Evolutionary conservation across 2,113 vertebrate species (phyloP).

Genomic region (Ammospiza nelsoni): DNA sequence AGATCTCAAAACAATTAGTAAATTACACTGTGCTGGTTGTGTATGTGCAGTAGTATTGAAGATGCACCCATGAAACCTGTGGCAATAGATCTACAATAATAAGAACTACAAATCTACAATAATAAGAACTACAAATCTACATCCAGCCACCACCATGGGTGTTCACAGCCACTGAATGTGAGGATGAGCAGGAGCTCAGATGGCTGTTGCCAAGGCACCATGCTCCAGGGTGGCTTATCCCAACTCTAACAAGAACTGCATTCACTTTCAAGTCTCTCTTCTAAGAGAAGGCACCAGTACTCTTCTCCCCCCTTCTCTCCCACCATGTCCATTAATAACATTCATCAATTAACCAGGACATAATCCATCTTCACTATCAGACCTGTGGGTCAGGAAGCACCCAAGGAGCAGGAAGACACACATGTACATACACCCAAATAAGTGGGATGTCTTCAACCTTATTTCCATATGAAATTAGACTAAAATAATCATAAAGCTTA

Average conservation of each 20-base stretch:
- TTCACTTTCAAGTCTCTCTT: background rate
- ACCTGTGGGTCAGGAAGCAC: background rate
- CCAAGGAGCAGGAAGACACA: background rate
- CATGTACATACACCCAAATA: background rate
- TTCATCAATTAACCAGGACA: background rate
- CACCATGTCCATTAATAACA: background rate
- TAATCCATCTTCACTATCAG: background rate
- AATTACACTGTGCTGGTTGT: background rate
- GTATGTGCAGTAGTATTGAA: background rate
- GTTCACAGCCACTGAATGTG: accelerated
- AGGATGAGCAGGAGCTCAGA: background rate
- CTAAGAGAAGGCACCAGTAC: background rate
- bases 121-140: background rate
- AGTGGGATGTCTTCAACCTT: background rate
- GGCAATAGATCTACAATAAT: background rate
- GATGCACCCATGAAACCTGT: background rate
- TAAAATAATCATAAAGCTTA: background rate
- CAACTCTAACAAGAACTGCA: background rate
- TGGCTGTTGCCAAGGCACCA: background rate
- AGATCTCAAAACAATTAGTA: background rate
- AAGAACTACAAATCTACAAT: background rate
- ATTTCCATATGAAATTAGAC: background rate
- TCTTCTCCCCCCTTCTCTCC: background rate
- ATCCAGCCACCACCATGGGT: accelerated
- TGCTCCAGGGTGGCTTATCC: accelerated